A percentile compares a stretch with the other conserved stretches of the same genome.
phyloP scores from a whole-genome alignment of 2,888 invertebrate species.

The Dryomyza anilis region DNA sequence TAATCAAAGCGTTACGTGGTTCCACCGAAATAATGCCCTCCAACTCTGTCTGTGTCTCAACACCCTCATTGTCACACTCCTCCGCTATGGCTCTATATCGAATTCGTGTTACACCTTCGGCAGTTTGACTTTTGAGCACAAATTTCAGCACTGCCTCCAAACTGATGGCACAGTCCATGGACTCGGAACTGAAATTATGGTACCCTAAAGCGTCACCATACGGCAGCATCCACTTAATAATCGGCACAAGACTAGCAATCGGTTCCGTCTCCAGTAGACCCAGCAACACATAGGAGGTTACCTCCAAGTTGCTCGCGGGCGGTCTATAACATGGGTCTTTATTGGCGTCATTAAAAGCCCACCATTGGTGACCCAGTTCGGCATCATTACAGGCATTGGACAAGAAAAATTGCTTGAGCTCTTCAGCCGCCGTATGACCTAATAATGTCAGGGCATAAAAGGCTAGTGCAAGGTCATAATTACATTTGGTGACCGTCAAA shows the following conservation, averaged over 20 bases:
- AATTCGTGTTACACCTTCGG: not conserved
- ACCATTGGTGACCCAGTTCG: not conserved
- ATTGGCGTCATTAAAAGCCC: not conserved
- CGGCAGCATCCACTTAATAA: constrained; percentile 12
- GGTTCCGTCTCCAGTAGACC: constrained; percentile 17
- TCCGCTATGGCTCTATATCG: not conserved
- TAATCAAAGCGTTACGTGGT: not conserved
- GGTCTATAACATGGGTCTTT: not conserved
- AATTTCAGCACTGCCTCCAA: constrained; percentile 13
- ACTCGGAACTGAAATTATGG: not conserved
- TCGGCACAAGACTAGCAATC: constrained; percentile 2
- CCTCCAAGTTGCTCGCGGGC: not conserved
- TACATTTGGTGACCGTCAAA: not conserved
- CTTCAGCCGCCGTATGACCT: not conserved
- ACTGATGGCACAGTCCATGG: constrained; percentile 2
- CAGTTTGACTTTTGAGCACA: constrained; percentile 4
- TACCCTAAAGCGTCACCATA: not conserved
- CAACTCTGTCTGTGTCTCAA: not conserved
- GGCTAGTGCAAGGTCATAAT: constrained; percentile 8
- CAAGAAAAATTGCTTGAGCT: not conserved
- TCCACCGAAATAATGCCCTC: not conserved
- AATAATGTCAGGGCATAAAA: constrained; percentile 10
- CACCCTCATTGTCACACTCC: not conserved
- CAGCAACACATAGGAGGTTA: constrained; percentile 3
- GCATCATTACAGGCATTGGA: not conserved